Conservation (phyloP, 2,797 vertebrate genomes). For the Siniperca undulata region DNA sequence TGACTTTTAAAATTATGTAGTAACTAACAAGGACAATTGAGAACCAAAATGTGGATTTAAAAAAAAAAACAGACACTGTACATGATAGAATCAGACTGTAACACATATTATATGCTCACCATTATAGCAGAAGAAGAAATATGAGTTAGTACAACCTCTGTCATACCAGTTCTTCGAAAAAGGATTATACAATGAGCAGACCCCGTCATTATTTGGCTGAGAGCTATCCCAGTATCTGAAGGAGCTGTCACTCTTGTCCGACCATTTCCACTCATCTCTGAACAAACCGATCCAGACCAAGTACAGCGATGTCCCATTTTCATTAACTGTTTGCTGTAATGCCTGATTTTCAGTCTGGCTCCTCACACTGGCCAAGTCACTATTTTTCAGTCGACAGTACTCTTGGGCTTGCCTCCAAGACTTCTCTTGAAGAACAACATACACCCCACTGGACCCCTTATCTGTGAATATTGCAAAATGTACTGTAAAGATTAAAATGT, state of each 20-base stretch:
- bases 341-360: conserved; percentile 35
- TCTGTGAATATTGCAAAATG: conserved; percentile 18
- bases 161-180: fast-evolving
- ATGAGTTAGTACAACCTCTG: fast-evolving
- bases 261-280: conserved; percentile 53
- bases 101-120: conserved; percentile 5
- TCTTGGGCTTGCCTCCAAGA: conserved; percentile 14
- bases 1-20: not conserved
- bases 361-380: conserved; percentile 36
- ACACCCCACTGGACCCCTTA: fast-evolving
- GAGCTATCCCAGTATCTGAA: not conserved
- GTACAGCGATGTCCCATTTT: fast-evolving
- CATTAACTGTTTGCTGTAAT: not conserved
- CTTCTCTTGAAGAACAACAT: not conserved
- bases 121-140: conserved; percentile 10
- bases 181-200: not conserved
- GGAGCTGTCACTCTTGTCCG: conserved; percentile 36
- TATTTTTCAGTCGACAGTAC: not conserved
- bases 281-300: conserved; percentile 53
- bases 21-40: not conserved
- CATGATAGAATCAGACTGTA: not conserved
- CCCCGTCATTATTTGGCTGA: conserved; percentile 32
- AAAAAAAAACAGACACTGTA: no score
- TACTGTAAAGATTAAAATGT: conserved; percentile 1
- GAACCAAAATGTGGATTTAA: not conserved